phyloP scores from a whole-genome alignment of 2,888 invertebrate species.

The Ectemnius cavifrons region DNA sequence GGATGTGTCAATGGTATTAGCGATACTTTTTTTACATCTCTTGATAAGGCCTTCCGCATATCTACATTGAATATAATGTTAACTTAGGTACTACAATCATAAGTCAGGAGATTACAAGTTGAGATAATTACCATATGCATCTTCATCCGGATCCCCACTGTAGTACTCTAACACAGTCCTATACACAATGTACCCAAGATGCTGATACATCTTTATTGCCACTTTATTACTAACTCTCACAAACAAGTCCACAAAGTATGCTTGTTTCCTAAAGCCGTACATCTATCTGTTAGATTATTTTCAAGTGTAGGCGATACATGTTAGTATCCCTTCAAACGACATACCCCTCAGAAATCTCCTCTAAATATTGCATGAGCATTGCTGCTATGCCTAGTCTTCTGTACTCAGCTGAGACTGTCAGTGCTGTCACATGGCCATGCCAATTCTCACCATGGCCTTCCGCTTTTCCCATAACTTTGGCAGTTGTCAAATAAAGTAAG shows the following conservation, averaged over 20 bases:
- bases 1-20: constrained; percentile 96
- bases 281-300: not conserved
- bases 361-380: constrained; percentile 94
- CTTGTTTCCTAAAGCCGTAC: constrained; percentile 86
- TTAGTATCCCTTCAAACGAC: constrained; percentile 58
- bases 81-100: not conserved
- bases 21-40: constrained; percentile 94
- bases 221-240: constrained; percentile 98
- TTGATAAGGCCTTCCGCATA: constrained; percentile 98
- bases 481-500: constrained; percentile 28
- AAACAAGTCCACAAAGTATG: constrained; percentile 98
- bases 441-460: constrained; percentile 97
- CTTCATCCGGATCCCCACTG: constrained; percentile 98
- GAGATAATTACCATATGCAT: constrained; percentile 91
- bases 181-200: constrained; percentile 97
- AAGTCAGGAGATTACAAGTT: not conserved
- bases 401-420: constrained; percentile 97
- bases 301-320: not conserved
- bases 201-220: constrained; percentile 98
- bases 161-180: constrained; percentile 98
- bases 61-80: constrained; percentile 82
- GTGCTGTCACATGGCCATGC: constrained; percentile 99
- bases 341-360: constrained; percentile 97
- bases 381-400: constrained; percentile 95
- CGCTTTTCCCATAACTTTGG: constrained; percentile 98